Conservation (phyloP, 2,888 invertebrate species). For the Julus scanicus region DNA sequence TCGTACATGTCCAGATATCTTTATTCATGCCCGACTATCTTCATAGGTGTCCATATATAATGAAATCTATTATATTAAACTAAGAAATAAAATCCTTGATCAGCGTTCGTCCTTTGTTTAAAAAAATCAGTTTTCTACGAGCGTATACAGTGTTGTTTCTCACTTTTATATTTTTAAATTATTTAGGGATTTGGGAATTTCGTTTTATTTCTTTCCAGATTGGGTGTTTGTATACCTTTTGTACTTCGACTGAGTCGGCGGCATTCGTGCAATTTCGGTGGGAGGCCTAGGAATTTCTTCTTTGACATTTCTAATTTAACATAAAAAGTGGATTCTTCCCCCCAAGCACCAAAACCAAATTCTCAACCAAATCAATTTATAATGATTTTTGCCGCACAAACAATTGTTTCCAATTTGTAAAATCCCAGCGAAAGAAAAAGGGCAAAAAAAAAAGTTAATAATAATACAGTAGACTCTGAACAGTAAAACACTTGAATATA, state of each 20-base stretch:
- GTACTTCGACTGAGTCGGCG: background rate
- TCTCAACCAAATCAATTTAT: background rate
- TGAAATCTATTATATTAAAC: background rate
- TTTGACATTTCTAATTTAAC: slow-evolving; percentile 30
- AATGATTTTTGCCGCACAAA: slow-evolving; percentile 8
- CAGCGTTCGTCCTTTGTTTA: background rate
- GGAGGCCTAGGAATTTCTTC: background rate
- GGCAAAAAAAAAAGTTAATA: background rate
- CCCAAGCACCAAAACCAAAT: background rate
- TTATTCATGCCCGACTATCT: too few relatives aligned
- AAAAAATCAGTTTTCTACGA: background rate
- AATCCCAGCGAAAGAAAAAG: background rate
- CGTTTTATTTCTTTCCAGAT: background rate
- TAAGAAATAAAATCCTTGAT: background rate
- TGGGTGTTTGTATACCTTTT: background rate
- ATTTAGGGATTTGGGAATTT: slow-evolving; percentile 24
- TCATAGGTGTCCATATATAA: too few relatives aligned
- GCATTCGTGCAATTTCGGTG: slow-evolving; percentile 2
- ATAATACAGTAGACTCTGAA: background rate
- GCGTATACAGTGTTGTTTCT: background rate
- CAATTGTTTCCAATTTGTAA: slow-evolving; percentile 32
- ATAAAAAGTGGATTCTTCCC: background rate
- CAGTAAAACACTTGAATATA: background rate
- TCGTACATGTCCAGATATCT: too few relatives aligned
- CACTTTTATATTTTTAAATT: background rate